phyloP scores from a whole-genome alignment of 2,113 vertebrate species.

The Asarcornis scutulata region DNA sequence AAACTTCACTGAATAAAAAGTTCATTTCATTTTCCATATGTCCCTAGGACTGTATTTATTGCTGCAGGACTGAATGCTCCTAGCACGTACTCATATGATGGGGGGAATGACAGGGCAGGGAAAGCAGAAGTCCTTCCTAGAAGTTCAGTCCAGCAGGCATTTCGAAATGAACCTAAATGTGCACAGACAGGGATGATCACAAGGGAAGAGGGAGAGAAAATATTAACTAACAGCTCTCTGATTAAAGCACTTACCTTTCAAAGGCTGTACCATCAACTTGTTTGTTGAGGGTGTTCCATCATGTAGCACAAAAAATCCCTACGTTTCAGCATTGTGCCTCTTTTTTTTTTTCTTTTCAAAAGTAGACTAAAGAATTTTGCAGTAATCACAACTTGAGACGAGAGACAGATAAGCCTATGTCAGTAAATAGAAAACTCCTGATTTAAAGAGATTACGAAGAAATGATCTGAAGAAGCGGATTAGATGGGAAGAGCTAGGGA shows the following conservation, averaged over 20 bases:
- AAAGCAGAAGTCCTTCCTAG: background rate
- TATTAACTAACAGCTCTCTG: background rate
- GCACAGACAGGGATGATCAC: background rate
- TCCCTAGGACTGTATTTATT: background rate
- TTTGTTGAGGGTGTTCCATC: background rate
- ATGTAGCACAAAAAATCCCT: background rate
- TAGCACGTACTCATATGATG: background rate
- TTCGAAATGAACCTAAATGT: background rate
- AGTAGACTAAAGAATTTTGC: background rate
- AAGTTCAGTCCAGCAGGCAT: background rate
- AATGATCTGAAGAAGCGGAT: background rate
- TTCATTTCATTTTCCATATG: background rate
- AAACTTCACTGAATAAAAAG: background rate
- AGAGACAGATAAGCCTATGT: background rate
- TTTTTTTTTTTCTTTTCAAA: background rate
- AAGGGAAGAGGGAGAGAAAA: background rate
- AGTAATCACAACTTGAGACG: background rate
- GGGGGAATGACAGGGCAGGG: too few relatives aligned
- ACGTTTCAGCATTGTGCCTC: background rate
- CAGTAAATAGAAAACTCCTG: background rate
- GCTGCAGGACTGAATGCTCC: background rate
- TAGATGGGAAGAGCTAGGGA: background rate
- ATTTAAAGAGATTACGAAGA: conserved; percentile 33
- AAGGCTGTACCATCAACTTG: background rate
- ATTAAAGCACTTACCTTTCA: background rate